Evolutionary conservation across 1,140 invertebrate genomes (phyloP).

Genomic region (Pseudomyrmex gracilis): DNA sequence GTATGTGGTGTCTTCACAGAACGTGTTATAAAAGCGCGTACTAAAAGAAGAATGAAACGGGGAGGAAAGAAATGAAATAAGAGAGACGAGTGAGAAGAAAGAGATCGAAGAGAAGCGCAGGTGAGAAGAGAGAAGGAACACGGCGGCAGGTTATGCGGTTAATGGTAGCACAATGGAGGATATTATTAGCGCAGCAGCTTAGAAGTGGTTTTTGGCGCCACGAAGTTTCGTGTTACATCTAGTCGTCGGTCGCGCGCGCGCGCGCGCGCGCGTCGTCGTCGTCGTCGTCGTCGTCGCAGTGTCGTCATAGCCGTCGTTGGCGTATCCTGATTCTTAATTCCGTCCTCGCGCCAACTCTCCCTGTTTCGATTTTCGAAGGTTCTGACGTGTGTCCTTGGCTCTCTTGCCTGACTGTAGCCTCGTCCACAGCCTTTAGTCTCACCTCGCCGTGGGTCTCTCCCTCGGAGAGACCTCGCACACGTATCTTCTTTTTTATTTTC

Average conservation of each 20-base stretch:
- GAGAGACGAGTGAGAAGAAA: background rate
- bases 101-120: background rate
- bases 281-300: constrained; percentile 63
- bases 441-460: constrained; percentile 23
- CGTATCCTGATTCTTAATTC: constrained; percentile 69
- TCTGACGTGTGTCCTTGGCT: constrained; percentile 30
- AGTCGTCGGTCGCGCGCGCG: constrained; percentile 54
- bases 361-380: constrained; percentile 61
- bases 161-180: constrained; percentile 84
- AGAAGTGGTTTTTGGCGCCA: constrained; percentile 80
- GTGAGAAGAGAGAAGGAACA: constrained; percentile 51
- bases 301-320: constrained; percentile 25
- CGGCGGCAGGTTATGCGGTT: constrained; percentile 76
- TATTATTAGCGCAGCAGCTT: constrained; percentile 81
- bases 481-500: constrained; percentile 49
- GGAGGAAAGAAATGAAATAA: background rate
- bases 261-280: constrained; percentile 46
- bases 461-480: background rate
- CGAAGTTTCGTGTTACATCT: constrained; percentile 82
- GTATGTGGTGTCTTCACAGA: constrained; percentile 11
- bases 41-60: background rate
- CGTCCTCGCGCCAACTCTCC: constrained; percentile 36
- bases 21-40: background rate
- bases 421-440: constrained; percentile 34
- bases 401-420: background rate